Base-by-base conservation (phyloP, 2,888 invertebrate genomes). In the Sialis fuliginosa region DNA sequence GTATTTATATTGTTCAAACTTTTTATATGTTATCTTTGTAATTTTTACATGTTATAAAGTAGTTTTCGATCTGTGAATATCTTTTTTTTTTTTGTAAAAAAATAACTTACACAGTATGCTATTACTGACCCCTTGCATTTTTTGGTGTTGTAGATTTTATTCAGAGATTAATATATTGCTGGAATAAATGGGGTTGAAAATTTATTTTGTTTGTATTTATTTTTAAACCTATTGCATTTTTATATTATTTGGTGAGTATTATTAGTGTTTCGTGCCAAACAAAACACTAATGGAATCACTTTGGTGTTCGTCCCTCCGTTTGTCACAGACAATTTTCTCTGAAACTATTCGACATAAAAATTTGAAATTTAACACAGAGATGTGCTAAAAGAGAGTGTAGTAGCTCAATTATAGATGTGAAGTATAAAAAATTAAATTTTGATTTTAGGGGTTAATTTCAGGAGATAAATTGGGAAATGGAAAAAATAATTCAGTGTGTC, bases 41-140 rank as follows among this genome's bases (percentile, higher is more conserved):
- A 37, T 44, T 43, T 44, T 43, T 37, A 47, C 13, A 9, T 22
- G 12, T 43, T 47, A 44, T 33, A 47, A 31, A 31, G 42, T 10
- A 31, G 22, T 42, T 33, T 34, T 8, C 34, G n/a, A 39, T 34
- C 22, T 47, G 12, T 44, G 7, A 41, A 45, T 34, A 32, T 47
- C 30, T 22, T 30, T 33, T 12, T 34, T 12, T 34, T 42, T 42
- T 44, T 39, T 37, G 12, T 32, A 30, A 44, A 32, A 37, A 45
- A 45, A 45, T 45, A 39, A 48, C 40, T 48, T 48, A 45, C 34
- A 48, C 35, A 46, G 33, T 46, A 35, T 44, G 43, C 34, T 40
- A 39, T 45, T 42, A 46, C 39, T 39, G 32, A 45, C 45, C 45
- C 45, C 45, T 45, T 33, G 31, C 33, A 39, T 48, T 44, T 34